phyloP scores from a whole-genome alignment of 2,888 invertebrate species.

The Ectemnius continuus region DNA sequence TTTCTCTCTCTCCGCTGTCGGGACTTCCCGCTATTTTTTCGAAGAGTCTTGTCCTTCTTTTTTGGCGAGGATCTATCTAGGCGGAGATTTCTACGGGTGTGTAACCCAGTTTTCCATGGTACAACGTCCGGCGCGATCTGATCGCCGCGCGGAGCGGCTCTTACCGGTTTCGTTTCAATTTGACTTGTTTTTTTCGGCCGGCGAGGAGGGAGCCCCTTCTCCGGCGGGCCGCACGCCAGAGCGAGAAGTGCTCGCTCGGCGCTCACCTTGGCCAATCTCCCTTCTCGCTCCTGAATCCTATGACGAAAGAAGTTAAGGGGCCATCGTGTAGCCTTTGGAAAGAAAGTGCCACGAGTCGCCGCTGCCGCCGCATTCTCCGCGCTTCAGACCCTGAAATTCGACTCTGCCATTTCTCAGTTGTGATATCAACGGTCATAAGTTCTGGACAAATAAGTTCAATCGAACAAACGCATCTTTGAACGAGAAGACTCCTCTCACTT shows the following conservation, averaged over 20 bases:
- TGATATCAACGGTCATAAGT: too few relatives aligned
- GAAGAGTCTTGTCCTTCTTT: neutral
- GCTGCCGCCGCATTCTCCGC: too few relatives aligned
- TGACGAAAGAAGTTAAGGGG: slow-evolving; percentile 25
- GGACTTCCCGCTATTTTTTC: too few relatives aligned
- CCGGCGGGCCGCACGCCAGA: neutral
- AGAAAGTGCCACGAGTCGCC: neutral
- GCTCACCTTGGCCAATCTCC: slow-evolving; percentile 39
- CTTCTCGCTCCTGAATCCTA: slow-evolving; percentile 17
- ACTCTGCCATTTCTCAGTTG: too few relatives aligned
- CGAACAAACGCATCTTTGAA: too few relatives aligned
- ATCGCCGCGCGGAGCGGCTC: slow-evolving; percentile 23
- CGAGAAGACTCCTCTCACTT: too few relatives aligned
- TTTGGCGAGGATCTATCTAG: neutral
- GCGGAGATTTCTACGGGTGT: neutral
- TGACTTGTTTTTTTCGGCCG: slow-evolving; percentile 24
- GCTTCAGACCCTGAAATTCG: too few relatives aligned
- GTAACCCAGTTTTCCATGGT: slow-evolving; percentile 29
- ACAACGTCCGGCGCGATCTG: slow-evolving; percentile 7
- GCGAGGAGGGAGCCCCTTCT: too few relatives aligned
- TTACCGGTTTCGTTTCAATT: slow-evolving; percentile 52
- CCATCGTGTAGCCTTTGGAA: neutral
- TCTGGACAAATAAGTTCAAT: too few relatives aligned
- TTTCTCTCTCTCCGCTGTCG: neutral
- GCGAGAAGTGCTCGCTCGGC: slow-evolving; percentile 18